A percentile compares a stretch with the other conserved stretches of the same genome.
phyloP scores from a whole-genome alignment of 2,797 vertebrate species.

The Hyperoplus lanceolatus region DNA sequence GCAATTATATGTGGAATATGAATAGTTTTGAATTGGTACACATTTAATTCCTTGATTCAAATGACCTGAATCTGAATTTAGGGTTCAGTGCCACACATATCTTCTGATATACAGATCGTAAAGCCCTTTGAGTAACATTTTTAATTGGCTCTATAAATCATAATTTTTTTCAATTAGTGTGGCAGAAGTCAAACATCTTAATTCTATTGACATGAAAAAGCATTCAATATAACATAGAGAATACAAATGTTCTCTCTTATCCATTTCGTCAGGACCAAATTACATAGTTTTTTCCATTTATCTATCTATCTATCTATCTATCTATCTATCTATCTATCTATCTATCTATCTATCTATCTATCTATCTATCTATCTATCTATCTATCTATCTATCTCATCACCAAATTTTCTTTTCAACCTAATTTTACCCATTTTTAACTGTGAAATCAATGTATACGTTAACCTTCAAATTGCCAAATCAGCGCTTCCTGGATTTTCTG shows the following conservation, averaged over 20 bases:
- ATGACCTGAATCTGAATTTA: not conserved
- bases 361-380: no score
- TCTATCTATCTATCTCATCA: no score
- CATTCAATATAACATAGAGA: not conserved
- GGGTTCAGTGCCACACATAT: not conserved
- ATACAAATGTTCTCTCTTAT: not conserved
- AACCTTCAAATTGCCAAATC: constrained; percentile 24
- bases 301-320: no score
- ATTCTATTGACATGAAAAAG: not conserved
- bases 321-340: no score
- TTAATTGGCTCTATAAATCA: not conserved
- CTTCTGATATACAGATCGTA: not conserved
- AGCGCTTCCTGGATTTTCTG: constrained; percentile 21
- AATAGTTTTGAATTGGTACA: not conserved
- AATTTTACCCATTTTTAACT: not conserved
- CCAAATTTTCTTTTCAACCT: not conserved
- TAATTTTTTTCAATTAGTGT: no score
- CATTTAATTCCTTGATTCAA: constrained; percentile 16
- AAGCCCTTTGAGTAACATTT: not conserved
- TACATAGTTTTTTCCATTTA: not conserved
- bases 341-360: no score
- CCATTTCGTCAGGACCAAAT: not conserved
- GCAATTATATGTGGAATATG: not conserved
- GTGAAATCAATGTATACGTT: not conserved
- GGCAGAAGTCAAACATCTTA: not conserved